Base-by-base conservation (phyloP, 2,888 invertebrate species). In the Quadriops clusia region DNA sequence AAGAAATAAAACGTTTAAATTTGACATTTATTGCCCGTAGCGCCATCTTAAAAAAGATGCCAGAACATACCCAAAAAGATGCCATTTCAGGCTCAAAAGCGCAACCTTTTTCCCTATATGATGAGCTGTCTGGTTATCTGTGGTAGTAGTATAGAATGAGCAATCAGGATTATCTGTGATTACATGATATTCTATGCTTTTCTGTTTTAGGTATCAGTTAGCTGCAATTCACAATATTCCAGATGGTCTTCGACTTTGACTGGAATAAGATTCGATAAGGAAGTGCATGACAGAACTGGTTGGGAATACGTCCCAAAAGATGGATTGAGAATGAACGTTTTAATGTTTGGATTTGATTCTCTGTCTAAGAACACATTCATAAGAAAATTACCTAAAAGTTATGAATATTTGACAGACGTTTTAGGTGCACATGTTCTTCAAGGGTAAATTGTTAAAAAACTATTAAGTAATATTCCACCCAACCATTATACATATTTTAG, bases 291-390 rank as follows among this genome's bases (percentile, higher is more conserved):
- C 21, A 51, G 56, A 25, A 48, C 51, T 7, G 62, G 54, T 10
- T 76, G 71, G 68, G 54, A 62, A 10, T 55, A 61, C 28, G 52
- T 69, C 13, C 61, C 66, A 0, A 33, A 49, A 7, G 58, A 63
- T 30, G 58, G 68, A 30, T 49, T 73, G 7, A 67, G 66, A 26
- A 48, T 76, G 23, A 86, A 85, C 53, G 75, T 90, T 0, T 56
- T 91, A 0, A 85, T 90, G 65, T 74, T 89, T 39, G 90, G 87
- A 1, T 82, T 86, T 46, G 93, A 94, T 60, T 91, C 93, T 0
- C 59, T 93, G 1, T 86, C 91, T 1, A 70, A 78, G 27, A 80
- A 85, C 59, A 77, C 82, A 5, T 86, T 83, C 48, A 76, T 79
- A 26, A 65, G 87, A 10, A 78, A 79, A 50, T 62, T 90, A 44